Conservation (phyloP, 2,888 invertebrate species). For the Tholera decimalis region DNA sequence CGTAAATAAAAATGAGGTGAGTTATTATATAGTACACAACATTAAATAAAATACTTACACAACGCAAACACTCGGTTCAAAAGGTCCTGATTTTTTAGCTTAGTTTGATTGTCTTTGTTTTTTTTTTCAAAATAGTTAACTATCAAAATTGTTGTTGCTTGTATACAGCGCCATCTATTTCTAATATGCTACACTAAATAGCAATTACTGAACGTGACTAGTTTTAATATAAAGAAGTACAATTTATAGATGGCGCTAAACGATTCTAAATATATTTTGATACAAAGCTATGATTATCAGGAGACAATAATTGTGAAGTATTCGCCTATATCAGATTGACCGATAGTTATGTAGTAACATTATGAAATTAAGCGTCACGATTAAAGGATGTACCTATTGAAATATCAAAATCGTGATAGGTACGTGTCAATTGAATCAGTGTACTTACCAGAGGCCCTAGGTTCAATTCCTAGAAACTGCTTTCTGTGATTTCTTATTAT, state of each 20-base stretch:
- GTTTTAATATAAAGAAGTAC: neutral
- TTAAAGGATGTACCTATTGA: neutral
- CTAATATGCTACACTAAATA: neutral
- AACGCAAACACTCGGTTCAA: too few relatives aligned
- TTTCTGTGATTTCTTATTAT: conserved; percentile 36
- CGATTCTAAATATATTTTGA: neutral
- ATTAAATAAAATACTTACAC: neutral
- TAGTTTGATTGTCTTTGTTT: too few relatives aligned
- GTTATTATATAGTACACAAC: too few relatives aligned
- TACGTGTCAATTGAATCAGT: conserved; percentile 9
- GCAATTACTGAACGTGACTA: neutral
- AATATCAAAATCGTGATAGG: conserved; percentile 14
- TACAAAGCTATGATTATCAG: neutral
- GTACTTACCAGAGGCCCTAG: conserved; percentile 14
- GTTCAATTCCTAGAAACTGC: conserved; percentile 46
- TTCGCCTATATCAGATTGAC: neutral
- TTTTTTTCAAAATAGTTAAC: neutral
- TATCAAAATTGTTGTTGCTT: neutral
- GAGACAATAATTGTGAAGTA: conserved; percentile 14
- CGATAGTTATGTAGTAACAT: neutral
- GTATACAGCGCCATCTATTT: conserved; percentile 32
- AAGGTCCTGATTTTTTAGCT: too few relatives aligned
- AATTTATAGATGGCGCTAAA: conserved; percentile 36
- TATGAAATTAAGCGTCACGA: neutral
- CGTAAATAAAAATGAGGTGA: too few relatives aligned